phyloP scores from a whole-genome alignment of 2,888 invertebrate genomes.

The Drosophila subsilvestris region DNA sequence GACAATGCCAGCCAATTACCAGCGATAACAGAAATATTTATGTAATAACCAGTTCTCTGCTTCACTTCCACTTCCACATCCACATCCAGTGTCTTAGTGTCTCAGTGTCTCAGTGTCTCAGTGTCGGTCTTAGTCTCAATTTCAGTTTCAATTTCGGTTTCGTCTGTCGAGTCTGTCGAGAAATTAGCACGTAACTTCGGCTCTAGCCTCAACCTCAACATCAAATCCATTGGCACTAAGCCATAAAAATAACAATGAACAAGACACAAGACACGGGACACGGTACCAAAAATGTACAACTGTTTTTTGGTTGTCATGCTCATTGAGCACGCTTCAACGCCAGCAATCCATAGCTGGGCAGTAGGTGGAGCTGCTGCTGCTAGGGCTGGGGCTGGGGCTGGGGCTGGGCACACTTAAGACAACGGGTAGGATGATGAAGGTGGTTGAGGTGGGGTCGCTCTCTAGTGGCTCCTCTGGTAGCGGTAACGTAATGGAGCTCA shows the following conservation, averaged over 20 bases:
- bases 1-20: conserved; percentile 72
- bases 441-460: background rate
- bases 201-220: background rate
- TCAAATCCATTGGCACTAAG: conserved; percentile 49
- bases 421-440: too few species aligned
- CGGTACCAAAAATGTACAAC: conserved; percentile 54
- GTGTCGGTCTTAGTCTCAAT: background rate
- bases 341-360: background rate
- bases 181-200: conserved; percentile 48
- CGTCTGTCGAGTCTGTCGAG: conserved; percentile 11
- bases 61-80: background rate
- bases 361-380: background rate
- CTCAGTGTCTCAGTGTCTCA: background rate
- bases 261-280: conserved; percentile 58
- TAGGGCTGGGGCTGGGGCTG: conserved; percentile 1
- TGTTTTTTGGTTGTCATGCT: conserved; percentile 63
- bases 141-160: conserved; percentile 49
- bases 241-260: conserved; percentile 66
- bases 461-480: conserved; percentile 19
- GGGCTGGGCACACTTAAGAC: conserved; percentile 1
- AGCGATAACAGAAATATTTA: conserved; percentile 67
- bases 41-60: conserved; percentile 67
- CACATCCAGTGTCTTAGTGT: too few species aligned
- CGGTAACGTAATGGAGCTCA: conserved; percentile 14
- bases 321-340: conserved; percentile 59